A percentile compares a stretch with the other conserved stretches of the same genome.
phyloP scores from a whole-genome alignment of 2,797 vertebrate species.

The Jordanella pulchra region DNA sequence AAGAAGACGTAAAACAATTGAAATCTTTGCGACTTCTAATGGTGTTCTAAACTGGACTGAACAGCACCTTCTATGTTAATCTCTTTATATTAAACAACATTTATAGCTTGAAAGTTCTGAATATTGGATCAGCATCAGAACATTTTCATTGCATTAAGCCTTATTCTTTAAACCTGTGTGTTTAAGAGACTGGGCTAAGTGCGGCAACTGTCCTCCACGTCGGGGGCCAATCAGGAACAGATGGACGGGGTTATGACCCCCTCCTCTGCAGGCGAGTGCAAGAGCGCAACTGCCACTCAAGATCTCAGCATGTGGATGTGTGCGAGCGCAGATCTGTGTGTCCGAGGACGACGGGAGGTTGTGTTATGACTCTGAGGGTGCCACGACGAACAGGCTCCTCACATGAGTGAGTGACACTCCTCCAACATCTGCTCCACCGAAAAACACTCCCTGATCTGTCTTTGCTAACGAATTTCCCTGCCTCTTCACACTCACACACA shows the following conservation, averaged over 20 bases:
- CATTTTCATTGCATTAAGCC: background rate
- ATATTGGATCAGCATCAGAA: constrained; percentile 24
- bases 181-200: constrained; percentile 77
- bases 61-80: background rate
- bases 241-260: constrained; percentile 91
- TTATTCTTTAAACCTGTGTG: constrained; percentile 3
- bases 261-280: constrained; percentile 76
- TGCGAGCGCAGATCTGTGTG: constrained; percentile 55
- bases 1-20: background rate
- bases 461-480: constrained; percentile 11
- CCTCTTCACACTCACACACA: constrained; percentile 14
- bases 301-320: constrained; percentile 70
- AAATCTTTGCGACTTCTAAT: background rate
- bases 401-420: constrained; percentile 79
- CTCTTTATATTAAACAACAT: constrained; percentile 23
- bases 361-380: constrained; percentile 85
- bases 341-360: constrained; percentile 62
- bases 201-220: constrained; percentile 79
- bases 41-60: background rate
- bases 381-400: constrained; percentile 85
- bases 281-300: constrained; percentile 86
- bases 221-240: constrained; percentile 93
- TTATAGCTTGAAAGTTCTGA: constrained; percentile 4
- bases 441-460: constrained; percentile 65
- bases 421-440: constrained; percentile 85